phyloP scores from a whole-genome alignment of 1,140 invertebrate genomes.

The Aporrectodea caliginosa region DNA sequence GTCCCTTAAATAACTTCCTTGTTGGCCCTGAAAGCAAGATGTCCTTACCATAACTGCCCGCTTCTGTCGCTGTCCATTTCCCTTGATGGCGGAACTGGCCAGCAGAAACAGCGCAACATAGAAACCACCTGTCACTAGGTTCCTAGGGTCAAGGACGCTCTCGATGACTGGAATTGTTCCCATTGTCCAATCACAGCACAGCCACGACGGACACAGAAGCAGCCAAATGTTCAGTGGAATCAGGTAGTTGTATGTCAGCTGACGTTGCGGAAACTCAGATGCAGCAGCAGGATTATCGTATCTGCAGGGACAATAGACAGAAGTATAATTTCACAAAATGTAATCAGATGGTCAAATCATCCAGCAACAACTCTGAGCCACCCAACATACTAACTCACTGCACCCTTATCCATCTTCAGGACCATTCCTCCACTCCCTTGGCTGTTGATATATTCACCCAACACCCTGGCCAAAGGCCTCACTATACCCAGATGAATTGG shows the following conservation, averaged over 20 bases:
- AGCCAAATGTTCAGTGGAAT: slow-evolving; percentile 86
- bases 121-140: slow-evolving; percentile 74
- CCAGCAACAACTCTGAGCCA: background rate
- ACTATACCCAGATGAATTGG: no score
- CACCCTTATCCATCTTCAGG: no score
- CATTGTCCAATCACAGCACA: slow-evolving; percentile 99
- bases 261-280: slow-evolving; percentile 70
- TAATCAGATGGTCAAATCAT: no score
- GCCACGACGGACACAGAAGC: slow-evolving; percentile 77
- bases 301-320: slow-evolving; percentile 61
- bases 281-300: slow-evolving; percentile 91
- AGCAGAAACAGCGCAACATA: slow-evolving; percentile 66
- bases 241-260: slow-evolving; percentile 90
- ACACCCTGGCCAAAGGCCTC: no score
- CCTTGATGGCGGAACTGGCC: slow-evolving; percentile 64
- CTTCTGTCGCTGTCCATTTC: slow-evolving; percentile 67
- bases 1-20: no score
- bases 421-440: no score
- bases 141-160: slow-evolving; percentile 74
- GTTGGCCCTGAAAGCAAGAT: no score
- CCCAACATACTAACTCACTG: slow-evolving; percentile 52
- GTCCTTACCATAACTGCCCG: slow-evolving; percentile 78
- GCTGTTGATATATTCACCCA: no score
- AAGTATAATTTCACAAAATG: no score
- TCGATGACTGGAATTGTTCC: slow-evolving; percentile 84